phyloP scores from a whole-genome alignment of 2,888 invertebrate species.

The Willowsia nigromaculata region DNA sequence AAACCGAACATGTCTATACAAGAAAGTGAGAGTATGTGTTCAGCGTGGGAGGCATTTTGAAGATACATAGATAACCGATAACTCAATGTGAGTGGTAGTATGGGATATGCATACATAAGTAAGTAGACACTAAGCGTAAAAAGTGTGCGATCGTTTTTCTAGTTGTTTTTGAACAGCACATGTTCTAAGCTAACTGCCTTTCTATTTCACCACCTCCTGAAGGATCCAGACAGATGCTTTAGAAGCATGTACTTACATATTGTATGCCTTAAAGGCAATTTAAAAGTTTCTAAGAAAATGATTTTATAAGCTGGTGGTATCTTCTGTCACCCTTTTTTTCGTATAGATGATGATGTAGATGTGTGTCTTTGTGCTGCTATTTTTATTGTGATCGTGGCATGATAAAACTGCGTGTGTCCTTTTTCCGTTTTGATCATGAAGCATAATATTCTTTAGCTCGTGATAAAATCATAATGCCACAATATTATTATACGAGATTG shows the following conservation, averaged over 20 bases:
- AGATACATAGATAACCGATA: background rate
- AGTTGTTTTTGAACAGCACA: conserved; percentile 30
- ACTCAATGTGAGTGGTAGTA: background rate
- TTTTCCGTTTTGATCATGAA: conserved; percentile 41
- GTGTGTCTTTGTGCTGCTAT: background rate
- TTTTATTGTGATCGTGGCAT: conserved; percentile 35
- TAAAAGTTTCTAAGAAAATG: background rate
- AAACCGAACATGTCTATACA: too few relatives aligned
- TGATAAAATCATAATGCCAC: conserved; percentile 46
- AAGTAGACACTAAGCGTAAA: background rate
- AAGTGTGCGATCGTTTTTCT: conserved; percentile 2
- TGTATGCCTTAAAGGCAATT: background rate
- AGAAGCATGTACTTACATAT: background rate
- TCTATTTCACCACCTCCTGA: conserved; percentile 31
- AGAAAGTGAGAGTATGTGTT: too few relatives aligned
- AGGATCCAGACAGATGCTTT: conserved; percentile 47
- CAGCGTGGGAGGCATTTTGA: too few relatives aligned
- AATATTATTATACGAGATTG: too few relatives aligned
- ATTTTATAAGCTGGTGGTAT: background rate
- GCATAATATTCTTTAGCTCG: background rate
- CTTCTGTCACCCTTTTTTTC: background rate
- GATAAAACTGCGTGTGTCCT: conserved; percentile 44
- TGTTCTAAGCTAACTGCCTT: conserved; percentile 52
- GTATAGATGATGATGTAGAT: background rate
- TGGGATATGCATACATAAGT: background rate